Percentiles rank a stretch among this genome's conserved stretches.
Conservation (phyloP, 2,113 vertebrate genomes). For the Leptodactylus fuscus region DNA sequence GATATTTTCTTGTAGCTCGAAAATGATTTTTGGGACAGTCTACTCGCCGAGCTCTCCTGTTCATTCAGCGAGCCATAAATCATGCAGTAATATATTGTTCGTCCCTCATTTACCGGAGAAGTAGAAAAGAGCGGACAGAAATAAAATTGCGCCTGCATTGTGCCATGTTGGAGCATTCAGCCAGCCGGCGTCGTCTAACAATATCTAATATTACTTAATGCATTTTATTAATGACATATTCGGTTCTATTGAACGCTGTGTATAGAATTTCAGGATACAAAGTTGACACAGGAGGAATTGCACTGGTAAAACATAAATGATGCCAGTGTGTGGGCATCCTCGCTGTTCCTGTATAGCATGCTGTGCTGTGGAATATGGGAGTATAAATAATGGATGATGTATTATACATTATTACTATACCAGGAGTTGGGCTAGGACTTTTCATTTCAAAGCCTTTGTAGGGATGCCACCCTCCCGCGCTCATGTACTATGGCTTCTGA, state of each 20-base stretch:
- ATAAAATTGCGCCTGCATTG: no score
- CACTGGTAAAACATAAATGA: not conserved
- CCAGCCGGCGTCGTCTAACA: not conserved
- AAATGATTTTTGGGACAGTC: not conserved
- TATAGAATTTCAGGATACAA: not conserved
- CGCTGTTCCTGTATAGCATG: not conserved
- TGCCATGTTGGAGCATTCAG: no score
- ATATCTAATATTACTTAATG: not conserved
- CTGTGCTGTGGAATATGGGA: not conserved
- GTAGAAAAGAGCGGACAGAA: not conserved
- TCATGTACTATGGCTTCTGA: not conserved
- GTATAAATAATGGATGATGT: not conserved
- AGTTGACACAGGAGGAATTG: no score
- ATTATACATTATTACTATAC: not conserved
- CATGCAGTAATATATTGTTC: not conserved
- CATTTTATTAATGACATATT: not conserved
- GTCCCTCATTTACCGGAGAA: not conserved
- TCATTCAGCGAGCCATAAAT: not conserved
- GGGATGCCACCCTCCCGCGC: not conserved
- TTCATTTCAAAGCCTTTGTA: not conserved
- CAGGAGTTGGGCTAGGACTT: no score
- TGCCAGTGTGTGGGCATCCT: not conserved
- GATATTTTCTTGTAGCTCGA: no score
- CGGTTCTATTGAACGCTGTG: not conserved
- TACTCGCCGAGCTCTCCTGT: no score